phyloP scores from a whole-genome alignment of 2,888 invertebrate genomes.

The Sphinx pinastri region DNA sequence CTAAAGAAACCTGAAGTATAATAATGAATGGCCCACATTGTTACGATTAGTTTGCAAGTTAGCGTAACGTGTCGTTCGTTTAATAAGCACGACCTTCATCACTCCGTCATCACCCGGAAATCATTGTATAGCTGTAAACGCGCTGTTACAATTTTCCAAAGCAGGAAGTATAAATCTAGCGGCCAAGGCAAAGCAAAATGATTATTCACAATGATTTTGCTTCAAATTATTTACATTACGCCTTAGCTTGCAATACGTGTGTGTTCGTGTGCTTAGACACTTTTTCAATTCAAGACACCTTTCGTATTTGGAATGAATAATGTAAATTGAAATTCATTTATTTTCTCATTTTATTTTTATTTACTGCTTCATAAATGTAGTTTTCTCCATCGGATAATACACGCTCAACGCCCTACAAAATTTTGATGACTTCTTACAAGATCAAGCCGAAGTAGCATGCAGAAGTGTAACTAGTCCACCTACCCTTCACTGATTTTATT shows the following conservation, averaged over 20 bases:
- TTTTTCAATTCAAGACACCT: not conserved
- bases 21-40: conserved; percentile 29
- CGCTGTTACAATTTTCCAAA: conserved; percentile 79
- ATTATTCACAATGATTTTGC: conserved; percentile 55
- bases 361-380: too few species aligned
- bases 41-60: conserved; percentile 48
- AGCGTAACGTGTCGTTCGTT: conserved; percentile 56
- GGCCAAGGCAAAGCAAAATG: conserved; percentile 74
- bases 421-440: not conserved
- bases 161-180: conserved; percentile 72
- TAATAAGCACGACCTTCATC: conserved; percentile 67
- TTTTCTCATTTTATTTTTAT: too few species aligned
- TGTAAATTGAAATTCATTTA: too few species aligned
- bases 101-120: conserved; percentile 78
- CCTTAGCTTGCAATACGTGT: conserved; percentile 23
- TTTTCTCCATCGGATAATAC: not conserved
- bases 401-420: not conserved
- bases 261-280: not conserved
- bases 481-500: too few species aligned
- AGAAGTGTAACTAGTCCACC: not conserved
- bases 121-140: conserved; percentile 66
- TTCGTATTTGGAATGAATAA: too few species aligned
- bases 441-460: not conserved
- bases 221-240: conserved; percentile 27
- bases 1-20: not conserved